A percentile compares a stretch with the other conserved stretches of the same genome.
Conservation (phyloP, 2,888 invertebrate species). For the Ornithoptera alexandrae region DNA sequence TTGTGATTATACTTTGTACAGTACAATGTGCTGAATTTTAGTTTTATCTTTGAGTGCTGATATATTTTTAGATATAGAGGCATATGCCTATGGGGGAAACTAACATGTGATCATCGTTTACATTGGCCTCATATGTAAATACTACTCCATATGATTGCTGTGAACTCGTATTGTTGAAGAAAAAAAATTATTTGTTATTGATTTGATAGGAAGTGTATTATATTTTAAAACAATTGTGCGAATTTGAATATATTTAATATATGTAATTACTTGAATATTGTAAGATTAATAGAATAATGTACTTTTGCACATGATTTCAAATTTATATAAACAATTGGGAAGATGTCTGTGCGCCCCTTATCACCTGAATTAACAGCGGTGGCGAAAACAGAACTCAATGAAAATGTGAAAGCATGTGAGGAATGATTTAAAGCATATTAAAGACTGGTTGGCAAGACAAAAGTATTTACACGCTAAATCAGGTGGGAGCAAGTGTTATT, state of each 20-base stretch:
- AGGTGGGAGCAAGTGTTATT: conserved; percentile 35
- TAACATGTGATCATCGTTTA: conserved; percentile 1
- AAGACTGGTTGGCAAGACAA: conserved; percentile 76
- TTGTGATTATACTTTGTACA: conserved; percentile 47
- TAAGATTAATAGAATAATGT: too few relatives aligned
- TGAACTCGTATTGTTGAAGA: too few relatives aligned
- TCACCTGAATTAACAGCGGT: conserved; percentile 46
- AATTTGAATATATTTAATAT: too few relatives aligned
- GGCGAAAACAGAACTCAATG: conserved; percentile 71
- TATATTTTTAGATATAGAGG: conserved; percentile 52
- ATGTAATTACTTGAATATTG: too few relatives aligned
- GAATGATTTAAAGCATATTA: conserved; percentile 67
- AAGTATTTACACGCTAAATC: conserved; percentile 70
- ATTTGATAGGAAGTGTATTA: neutral
- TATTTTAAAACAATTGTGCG: neutral
- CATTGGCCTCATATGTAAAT: neutral
- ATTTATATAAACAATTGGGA: neutral
- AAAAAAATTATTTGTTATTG: too few relatives aligned
- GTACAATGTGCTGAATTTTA: conserved; percentile 61
- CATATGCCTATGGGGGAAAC: neutral
- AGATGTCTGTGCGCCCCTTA: conserved; percentile 44
- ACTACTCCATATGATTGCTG: too few relatives aligned
- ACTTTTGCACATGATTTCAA: too few relatives aligned
- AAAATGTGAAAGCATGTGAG: conserved; percentile 63
- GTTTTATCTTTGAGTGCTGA: conserved; percentile 65